phyloP scores from a whole-genome alignment of 2,888 invertebrate species.

The Pollenia labialis region DNA sequence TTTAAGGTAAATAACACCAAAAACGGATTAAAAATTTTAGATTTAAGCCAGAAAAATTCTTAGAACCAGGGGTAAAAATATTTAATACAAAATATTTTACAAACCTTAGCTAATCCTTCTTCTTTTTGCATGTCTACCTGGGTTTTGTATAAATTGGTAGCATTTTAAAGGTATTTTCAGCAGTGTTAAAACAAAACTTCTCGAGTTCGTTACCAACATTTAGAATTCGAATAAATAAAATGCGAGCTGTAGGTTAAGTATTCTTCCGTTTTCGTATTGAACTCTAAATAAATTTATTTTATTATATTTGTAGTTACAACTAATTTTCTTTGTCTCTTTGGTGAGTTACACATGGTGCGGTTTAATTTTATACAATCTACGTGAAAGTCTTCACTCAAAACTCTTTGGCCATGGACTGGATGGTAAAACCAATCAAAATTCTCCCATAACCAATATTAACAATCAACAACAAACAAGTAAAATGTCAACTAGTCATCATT shows the following conservation, averaged over 20 bases:
- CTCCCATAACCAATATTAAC: conserved; percentile 29
- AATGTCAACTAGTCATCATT: background rate
- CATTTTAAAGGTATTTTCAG: background rate
- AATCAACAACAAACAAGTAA: conserved; percentile 17
- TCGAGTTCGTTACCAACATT: background rate
- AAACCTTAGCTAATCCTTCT: background rate
- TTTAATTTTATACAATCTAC: conserved; percentile 16
- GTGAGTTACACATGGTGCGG: conserved; percentile 12
- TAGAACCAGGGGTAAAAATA: background rate
- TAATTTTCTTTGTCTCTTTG: background rate
- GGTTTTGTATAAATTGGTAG: background rate
- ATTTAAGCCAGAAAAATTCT: background rate
- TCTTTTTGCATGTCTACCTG: background rate
- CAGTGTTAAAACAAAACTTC: background rate
- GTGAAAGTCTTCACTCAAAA: conserved; percentile 11
- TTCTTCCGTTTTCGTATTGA: background rate
- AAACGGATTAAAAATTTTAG: too few species aligned
- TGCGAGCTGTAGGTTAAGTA: background rate
- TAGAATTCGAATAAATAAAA: background rate
- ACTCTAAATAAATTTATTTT: background rate
- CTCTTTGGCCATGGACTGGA: conserved; percentile 16
- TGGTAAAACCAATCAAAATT: background rate
- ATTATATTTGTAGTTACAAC: conserved; percentile 1
- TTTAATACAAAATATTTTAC: background rate
- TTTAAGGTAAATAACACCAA: too few species aligned